Evolutionary conservation across 2,113 vertebrate genomes (phyloP).

Genomic region (Bucco capensis): DNA sequence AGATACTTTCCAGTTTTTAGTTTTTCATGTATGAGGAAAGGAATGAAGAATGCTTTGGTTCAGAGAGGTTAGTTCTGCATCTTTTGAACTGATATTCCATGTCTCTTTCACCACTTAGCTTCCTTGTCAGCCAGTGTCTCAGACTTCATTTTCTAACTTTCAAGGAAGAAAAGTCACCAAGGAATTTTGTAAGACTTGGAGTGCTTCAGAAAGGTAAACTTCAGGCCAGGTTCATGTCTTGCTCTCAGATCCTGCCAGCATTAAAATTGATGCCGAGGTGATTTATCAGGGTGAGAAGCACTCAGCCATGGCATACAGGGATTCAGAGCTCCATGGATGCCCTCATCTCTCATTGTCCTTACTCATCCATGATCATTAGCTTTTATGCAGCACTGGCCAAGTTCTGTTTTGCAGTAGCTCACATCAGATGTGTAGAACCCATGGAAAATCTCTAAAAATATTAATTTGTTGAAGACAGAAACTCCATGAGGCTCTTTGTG

Average conservation of each 20-base stretch:
- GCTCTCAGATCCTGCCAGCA: slow-evolving; percentile 2
- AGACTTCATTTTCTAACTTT: neutral
- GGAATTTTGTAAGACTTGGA: neutral
- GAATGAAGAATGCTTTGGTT: too few species aligned
- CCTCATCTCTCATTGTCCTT: slow-evolving; percentile 45
- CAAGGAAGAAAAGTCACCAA: neutral
- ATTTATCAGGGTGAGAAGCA: slow-evolving; percentile 21
- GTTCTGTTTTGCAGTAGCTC: slow-evolving; percentile 13
- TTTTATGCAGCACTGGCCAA: neutral
- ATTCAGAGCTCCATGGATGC: neutral
- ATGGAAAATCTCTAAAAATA: neutral
- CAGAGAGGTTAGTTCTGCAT: too few species aligned
- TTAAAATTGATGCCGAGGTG: slow-evolving; percentile 51
- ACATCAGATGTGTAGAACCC: neutral
- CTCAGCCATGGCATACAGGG: neutral
- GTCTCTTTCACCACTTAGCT: neutral
- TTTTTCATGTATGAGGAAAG: too few species aligned
- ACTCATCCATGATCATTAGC: neutral
- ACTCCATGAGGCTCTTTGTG: neutral
- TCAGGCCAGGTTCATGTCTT: slow-evolving; percentile 1
- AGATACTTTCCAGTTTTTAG: too few species aligned
- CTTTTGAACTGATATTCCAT: neutral
- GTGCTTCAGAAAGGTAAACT: slow-evolving; percentile 15
- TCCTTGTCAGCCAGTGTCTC: neutral
- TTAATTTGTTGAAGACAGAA: neutral